Evolutionary conservation across 2,888 invertebrate genomes (phyloP).

Genomic region (Nasonovia ribisnigri): DNA sequence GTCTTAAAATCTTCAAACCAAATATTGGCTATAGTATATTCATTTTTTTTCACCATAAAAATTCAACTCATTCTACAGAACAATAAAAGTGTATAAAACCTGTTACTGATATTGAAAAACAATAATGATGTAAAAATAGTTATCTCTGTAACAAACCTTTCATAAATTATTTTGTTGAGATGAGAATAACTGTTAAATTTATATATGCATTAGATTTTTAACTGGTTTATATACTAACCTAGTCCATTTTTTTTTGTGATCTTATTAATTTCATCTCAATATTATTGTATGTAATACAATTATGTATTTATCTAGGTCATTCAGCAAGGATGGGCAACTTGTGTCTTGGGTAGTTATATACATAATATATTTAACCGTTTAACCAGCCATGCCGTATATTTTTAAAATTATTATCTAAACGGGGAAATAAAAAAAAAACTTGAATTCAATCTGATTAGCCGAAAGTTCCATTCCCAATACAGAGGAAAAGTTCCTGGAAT

Average conservation of each 20-base stretch:
- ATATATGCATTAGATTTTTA: background rate
- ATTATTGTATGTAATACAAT: background rate
- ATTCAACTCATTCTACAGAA: background rate
- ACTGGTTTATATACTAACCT: background rate
- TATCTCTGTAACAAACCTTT: background rate
- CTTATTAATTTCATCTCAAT: background rate
- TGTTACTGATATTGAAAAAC: background rate
- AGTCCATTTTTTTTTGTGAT: background rate
- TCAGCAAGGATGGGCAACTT: background rate
- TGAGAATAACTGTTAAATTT: background rate
- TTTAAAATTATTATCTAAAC: background rate
- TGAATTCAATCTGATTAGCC: background rate
- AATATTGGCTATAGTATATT: background rate
- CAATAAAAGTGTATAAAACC: background rate
- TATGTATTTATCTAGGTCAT: too few relatives aligned
- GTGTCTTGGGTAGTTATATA: background rate
- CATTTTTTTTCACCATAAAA: background rate
- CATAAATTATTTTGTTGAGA: background rate
- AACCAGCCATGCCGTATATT: background rate
- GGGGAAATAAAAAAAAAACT: background rate
- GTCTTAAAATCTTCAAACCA: background rate
- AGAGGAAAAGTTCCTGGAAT: background rate
- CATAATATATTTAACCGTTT: background rate
- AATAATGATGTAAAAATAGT: background rate
- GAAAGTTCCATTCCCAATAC: background rate